Conservation (phyloP, 1,140 invertebrate species). For the Caenorhabditis latens region DNA sequence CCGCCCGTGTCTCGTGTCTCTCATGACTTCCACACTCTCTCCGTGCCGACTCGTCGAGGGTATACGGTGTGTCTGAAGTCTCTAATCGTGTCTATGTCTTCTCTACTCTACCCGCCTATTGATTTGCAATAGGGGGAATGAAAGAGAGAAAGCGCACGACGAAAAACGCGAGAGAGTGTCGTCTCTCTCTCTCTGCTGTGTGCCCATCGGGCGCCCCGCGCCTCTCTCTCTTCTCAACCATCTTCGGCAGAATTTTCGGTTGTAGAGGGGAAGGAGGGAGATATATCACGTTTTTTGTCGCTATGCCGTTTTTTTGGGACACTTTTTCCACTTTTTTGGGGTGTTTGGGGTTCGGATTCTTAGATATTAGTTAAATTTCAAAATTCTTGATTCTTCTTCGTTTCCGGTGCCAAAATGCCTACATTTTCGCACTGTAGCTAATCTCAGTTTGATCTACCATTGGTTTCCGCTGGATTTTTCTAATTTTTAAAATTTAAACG, state of each 20-base stretch:
- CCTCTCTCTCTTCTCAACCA: slow-evolving; percentile 12
- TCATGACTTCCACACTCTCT: background rate
- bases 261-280: background rate
- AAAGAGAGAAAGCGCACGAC: no score
- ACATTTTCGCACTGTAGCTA: no score
- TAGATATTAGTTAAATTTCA: background rate
- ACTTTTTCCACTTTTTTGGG: background rate
- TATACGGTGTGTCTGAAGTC: slow-evolving; percentile 3
- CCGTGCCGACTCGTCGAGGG: background rate
- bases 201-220: slow-evolving; percentile 32
- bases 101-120: no score
- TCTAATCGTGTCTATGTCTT: no score
- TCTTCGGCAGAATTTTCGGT: slow-evolving; percentile 19
- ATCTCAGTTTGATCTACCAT: no score
- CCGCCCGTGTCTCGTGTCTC: slow-evolving; percentile 23
- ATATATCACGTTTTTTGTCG: slow-evolving; percentile 25
- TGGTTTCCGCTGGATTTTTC: no score
- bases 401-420: no score
- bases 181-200: background rate
- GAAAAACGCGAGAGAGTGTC: background rate
- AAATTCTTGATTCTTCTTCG: no score
- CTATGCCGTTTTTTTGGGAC: background rate
- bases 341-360: background rate
- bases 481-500: no score
- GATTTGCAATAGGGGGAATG: no score